These are phyloP conservation scores for Lucilia sericata DNA, from an alignment of 1,140 invertebrate genomes.

Conservation along the genomic window DNA sequence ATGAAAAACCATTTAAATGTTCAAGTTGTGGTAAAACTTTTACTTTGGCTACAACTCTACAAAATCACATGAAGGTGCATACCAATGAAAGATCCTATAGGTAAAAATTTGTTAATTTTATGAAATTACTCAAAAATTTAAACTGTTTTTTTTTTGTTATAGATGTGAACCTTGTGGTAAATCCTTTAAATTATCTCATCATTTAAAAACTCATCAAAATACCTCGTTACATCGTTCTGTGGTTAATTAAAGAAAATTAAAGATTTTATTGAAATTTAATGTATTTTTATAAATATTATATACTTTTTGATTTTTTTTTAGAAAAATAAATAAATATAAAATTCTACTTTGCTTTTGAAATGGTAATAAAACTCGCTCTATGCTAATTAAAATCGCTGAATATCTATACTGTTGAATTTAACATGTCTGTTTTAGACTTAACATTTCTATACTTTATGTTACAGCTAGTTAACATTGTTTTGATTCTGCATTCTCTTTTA, in stretches of 20 bases:
- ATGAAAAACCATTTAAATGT: constrained; percentile 72
- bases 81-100: constrained; percentile 55
- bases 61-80: constrained; percentile 55
- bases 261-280: no score
- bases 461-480: not conserved
- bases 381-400: not conserved
- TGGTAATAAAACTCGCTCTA: no score
- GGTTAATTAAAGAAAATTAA: no score
- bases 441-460: not conserved
- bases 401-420: not conserved
- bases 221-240: constrained; percentile 53
- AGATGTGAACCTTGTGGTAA: constrained; percentile 59
- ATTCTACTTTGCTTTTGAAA: not conserved
- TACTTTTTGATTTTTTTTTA: not conserved
- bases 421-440: not conserved
- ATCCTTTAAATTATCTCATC: constrained; percentile 60
- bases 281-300: not conserved
- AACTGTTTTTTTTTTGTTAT: not conserved
- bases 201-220: constrained; percentile 58
- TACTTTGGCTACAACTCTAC: constrained; percentile 67
- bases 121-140: not conserved
- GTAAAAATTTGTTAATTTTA: constrained; percentile 41
- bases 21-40: constrained; percentile 71
- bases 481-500: not conserved
- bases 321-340: not conserved